These are phyloP conservation scores for Caenorhabditis virilis DNA, from an alignment of 2,888 invertebrate genomes.

Conservation along the genomic window DNA sequence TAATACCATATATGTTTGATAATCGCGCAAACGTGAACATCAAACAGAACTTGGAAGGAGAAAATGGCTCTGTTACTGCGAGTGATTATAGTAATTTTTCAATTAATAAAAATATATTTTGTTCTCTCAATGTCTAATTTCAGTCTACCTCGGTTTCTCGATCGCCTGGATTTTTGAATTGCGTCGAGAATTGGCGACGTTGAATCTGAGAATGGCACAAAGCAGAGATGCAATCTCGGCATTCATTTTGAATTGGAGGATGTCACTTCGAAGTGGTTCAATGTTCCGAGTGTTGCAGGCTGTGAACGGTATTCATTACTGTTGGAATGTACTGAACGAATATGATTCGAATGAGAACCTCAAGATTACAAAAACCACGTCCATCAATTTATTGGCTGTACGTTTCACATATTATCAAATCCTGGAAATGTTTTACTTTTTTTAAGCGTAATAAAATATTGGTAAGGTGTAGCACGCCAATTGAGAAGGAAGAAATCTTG, in stretches of 20 bases:
- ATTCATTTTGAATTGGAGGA: constrained; percentile 21
- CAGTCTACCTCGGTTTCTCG: constrained; percentile 3
- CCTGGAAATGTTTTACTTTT: neutral
- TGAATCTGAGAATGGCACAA: constrained; percentile 18
- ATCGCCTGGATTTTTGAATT: constrained; percentile 30
- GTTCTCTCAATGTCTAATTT: neutral
- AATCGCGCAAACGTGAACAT: constrained; percentile 10
- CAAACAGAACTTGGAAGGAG: constrained; percentile 8
- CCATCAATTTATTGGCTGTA: constrained; percentile 13
- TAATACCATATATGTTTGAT: constrained; percentile 19
- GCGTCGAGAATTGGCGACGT: constrained; percentile 19
- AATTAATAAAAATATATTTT: neutral
- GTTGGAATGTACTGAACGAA: constrained; percentile 13
- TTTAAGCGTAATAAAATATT: constrained; percentile 7
- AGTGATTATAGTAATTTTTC: constrained; percentile 13
- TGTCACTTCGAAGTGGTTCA: constrained; percentile 12
- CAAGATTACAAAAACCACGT: constrained; percentile 11
- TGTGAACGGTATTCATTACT: constrained; percentile 16
- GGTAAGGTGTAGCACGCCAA: constrained; percentile 30
- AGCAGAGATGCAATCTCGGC: constrained; percentile 19
- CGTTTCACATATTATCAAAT: neutral
- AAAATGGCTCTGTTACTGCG: neutral
- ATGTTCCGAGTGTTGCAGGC: constrained; percentile 19
- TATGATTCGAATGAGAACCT: constrained; percentile 5
- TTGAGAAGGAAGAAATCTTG: constrained; percentile 1